These are phyloP conservation scores for Hyles vespertilio DNA, from an alignment of 1,140 invertebrate genomes.

Conservation along the genomic window DNA sequence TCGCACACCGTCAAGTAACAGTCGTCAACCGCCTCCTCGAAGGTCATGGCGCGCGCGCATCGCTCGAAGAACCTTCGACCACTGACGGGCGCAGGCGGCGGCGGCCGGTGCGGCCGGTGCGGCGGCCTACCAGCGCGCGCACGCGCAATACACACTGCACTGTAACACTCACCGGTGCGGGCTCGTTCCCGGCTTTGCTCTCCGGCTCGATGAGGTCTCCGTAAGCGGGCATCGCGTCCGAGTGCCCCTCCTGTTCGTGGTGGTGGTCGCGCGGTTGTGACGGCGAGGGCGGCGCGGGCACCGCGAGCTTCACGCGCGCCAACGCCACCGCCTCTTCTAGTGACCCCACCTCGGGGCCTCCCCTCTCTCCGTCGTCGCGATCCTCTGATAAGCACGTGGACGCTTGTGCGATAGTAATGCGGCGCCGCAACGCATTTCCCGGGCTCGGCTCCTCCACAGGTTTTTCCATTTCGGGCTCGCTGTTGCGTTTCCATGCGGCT, in stretches of 20 bases:
- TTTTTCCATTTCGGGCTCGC: conserved; percentile 52
- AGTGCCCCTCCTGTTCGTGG: conserved; percentile 60
- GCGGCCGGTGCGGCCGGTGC: conserved; percentile 14
- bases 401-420: conserved; percentile 63
- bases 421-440: conserved; percentile 54
- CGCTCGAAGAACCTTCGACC: conserved; percentile 39
- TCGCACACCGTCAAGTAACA: conserved; percentile 70
- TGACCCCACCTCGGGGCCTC: conserved; percentile 49
- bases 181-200: conserved; percentile 36
- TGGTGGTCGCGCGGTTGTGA: conserved; percentile 55
- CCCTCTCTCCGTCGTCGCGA: conserved; percentile 46
- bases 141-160: conserved; percentile 15
- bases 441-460: conserved; percentile 70
- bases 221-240: conserved; percentile 67
- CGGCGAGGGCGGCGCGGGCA: conserved; percentile 47
- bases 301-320: conserved; percentile 53
- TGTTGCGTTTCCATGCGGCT: conserved; percentile 65
- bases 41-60: conserved; percentile 72
- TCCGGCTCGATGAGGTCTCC: conserved; percentile 69
- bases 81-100: conserved; percentile 35
- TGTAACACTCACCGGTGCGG: conserved; percentile 48
- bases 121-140: conserved; percentile 12
- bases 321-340: conserved; percentile 69
- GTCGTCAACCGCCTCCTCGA: conserved; percentile 65
- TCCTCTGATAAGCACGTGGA: conserved; percentile 60